Evolutionary conservation across 1,140 invertebrate genomes (phyloP), one percentile per base, ranked within the genome.

Genomic region (Akabosia matsudoensis): DNA sequence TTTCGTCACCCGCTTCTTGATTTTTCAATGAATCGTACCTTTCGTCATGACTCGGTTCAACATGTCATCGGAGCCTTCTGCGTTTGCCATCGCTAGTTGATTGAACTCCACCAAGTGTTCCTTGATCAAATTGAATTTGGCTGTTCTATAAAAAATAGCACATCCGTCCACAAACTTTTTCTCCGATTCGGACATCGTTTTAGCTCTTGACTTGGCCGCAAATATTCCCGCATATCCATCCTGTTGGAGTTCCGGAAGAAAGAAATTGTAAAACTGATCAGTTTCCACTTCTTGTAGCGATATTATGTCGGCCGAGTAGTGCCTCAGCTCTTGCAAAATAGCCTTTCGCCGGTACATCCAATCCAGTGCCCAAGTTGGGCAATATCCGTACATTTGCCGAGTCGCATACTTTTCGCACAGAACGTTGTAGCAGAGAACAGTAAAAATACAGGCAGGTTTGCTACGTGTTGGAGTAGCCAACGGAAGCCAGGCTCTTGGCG

Each of bases 361-460:
- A 84, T 93, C 92, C 16, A 99, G 88, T 28, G 97, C 70, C 96
- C 96, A 97, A 79, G 92, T 92, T 1, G 96, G 96, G 86, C 96
- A 98, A 85, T 98, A 98, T 2, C 70, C 96, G 86, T 99, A 98
- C 91, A 97, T 96, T 84, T 96, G 94, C 81, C 96, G 86, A 22
- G 97, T 99, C 30, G 97, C 97, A 83, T 98, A 99, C 86, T 99
- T 98, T 87, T 98, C 97, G 87, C 97, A 98, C 74, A 99, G 88
- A 73, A 99, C 96, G 87, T 99, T 99, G 89, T 99, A 99, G 87
- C 97, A 99, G 93, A 99, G 97, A 77, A 99, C 96, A 72, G 97
- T 98, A 87, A 99, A 97, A 84, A 96, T 93, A 88, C 94, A 94
- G 95, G 86, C 1, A 7, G 80, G 80, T 45, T 74, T 61, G 13